Conservation (phyloP, 2,888 invertebrate genomes). For the Hetaerina titia region DNA sequence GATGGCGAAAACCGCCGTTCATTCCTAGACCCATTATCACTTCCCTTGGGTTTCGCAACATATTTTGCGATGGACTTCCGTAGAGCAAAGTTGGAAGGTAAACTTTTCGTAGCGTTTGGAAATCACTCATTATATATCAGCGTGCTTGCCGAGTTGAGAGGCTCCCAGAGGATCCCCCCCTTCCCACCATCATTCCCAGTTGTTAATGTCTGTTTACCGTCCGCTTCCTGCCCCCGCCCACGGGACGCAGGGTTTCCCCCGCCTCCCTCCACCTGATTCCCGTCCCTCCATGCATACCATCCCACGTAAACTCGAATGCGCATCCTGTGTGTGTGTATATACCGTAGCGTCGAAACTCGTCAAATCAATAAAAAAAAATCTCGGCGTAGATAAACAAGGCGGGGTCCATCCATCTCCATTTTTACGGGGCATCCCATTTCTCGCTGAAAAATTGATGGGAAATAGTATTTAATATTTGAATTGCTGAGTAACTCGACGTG, state of each 20-base stretch:
- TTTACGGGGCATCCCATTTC: background rate
- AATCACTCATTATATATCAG: background rate
- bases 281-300: background rate
- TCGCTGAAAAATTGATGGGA: background rate
- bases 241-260: background rate
- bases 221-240: background rate
- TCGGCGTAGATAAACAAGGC: background rate
- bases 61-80: background rate
- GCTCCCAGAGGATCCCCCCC: background rate
- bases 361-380: conserved; percentile 17
- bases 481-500: background rate
- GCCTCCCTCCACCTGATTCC: background rate
- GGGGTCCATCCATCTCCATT: background rate
- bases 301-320: background rate
- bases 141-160: background rate
- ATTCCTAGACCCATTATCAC: background rate
- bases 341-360: background rate
- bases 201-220: conserved; percentile 19
- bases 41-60: background rate
- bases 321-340: background rate
- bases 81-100: background rate
- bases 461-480: conserved; percentile 27
- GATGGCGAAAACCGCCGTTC: too few species aligned
- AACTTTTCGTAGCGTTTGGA: background rate
- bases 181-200: background rate